phyloP scores from a whole-genome alignment of 2,113 vertebrate genomes.

The Epinephelus lanceolatus region DNA sequence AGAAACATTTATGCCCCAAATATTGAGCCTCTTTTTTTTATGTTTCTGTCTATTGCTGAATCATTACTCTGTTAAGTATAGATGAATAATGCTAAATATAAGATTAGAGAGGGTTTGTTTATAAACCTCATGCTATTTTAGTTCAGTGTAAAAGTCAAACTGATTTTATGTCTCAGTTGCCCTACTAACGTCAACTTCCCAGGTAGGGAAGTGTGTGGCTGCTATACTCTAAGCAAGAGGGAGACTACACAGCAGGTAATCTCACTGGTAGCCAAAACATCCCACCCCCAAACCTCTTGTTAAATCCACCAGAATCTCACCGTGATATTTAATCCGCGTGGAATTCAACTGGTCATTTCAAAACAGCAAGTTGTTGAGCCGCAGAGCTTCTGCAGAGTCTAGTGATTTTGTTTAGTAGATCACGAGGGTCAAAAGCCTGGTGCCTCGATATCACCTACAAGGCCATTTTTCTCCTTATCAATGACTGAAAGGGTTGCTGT shows the following conservation, averaged over 20 bases:
- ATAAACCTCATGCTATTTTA: not conserved
- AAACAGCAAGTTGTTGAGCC: slow-evolving; percentile 50
- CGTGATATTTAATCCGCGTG: slow-evolving; percentile 74
- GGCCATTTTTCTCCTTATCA: slow-evolving; percentile 74
- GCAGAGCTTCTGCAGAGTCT: slow-evolving; percentile 28
- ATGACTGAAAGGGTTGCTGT: slow-evolving; percentile 62
- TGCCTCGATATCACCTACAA: slow-evolving; percentile 73
- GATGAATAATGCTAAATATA: not conserved
- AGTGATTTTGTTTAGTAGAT: slow-evolving; percentile 62
- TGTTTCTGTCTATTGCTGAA: not conserved
- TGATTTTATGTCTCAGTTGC: not conserved
- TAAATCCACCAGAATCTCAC: slow-evolving; percentile 73
- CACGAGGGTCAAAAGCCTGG: slow-evolving; percentile 74
- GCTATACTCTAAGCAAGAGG: slow-evolving; percentile 10
- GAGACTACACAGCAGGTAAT: slow-evolving; percentile 75
- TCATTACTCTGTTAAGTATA: not conserved
- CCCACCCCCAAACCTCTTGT: slow-evolving; percentile 56
- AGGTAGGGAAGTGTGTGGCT: slow-evolving; percentile 25
- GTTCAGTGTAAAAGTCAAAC: not conserved
- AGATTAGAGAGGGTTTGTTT: not conserved
- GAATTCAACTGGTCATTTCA: slow-evolving; percentile 65
- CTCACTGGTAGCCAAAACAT: slow-evolving; percentile 82
- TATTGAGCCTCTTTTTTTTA: not conserved
- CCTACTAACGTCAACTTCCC: slow-evolving; percentile 5
- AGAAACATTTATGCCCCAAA: slow-evolving; percentile 15